phyloP scores from a whole-genome alignment of 23 tunicate genomes.

The Halocynthia roretzi region DNA sequence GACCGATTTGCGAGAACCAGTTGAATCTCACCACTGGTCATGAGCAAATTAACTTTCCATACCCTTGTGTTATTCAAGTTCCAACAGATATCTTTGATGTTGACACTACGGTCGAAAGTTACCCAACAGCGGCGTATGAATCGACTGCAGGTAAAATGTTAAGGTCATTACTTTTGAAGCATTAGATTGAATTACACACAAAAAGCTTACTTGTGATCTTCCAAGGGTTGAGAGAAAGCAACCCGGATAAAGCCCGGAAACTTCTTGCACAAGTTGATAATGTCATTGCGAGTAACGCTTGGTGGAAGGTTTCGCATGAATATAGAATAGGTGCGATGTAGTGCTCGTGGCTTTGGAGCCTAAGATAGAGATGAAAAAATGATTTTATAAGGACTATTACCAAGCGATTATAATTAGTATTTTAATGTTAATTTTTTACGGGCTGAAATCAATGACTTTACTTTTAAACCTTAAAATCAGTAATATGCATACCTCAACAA shows the following conservation, averaged over 20 bases:
- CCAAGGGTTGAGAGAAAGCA: constrained; percentile 95
- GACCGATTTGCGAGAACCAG: too few species aligned
- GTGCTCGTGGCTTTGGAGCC: constrained; percentile 56
- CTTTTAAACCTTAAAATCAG: too few species aligned
- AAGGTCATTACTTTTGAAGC: not conserved
- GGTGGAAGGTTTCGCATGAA: constrained; percentile 99
- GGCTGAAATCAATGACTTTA: too few species aligned
- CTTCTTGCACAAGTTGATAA: constrained; percentile 89
- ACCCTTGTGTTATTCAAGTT: constrained; percentile 87
- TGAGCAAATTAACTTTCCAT: not conserved
- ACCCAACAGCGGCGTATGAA: constrained; percentile 99
- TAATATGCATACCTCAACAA: too few species aligned
- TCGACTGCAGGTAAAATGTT: constrained; percentile 42
- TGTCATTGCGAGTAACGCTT: constrained; percentile 75
- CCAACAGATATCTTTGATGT: constrained; percentile 99
- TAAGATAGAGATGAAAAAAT: not conserved
- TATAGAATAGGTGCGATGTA: constrained; percentile 88
- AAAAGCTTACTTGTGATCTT: constrained; percentile 64
- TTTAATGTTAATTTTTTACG: too few species aligned
- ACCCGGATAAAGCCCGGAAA: constrained; percentile 94
- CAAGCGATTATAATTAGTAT: too few species aligned
- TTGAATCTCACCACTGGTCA: too few species aligned
- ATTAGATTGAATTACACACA: too few species aligned
- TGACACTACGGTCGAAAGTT: constrained; percentile 85
- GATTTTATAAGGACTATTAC: too few species aligned